Conservation (phyloP, 1,140 invertebrate species). For the Drosophila teissieri region DNA sequence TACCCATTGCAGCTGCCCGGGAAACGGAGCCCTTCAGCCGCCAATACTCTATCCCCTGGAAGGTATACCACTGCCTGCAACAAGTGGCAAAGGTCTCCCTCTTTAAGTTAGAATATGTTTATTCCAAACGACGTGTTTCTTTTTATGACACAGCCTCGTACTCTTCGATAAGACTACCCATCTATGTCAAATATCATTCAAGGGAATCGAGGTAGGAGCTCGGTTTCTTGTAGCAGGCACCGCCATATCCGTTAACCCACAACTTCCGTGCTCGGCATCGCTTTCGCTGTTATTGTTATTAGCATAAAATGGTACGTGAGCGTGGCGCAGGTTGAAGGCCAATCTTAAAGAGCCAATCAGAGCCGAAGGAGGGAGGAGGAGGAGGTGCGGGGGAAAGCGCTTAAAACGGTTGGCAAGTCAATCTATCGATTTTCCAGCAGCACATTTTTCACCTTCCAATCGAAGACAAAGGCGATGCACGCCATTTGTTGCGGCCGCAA, state of each 20-base stretch:
- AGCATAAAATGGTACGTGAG: slow-evolving; percentile 72
- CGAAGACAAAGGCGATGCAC: slow-evolving; percentile 64
- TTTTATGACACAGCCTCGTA: too few relatives aligned
- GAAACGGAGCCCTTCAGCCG: slow-evolving; percentile 5
- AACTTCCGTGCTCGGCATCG: not conserved
- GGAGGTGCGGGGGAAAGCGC: not conserved
- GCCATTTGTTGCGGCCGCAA: slow-evolving; percentile 51
- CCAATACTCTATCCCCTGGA: not conserved
- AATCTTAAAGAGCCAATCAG: slow-evolving; percentile 50
- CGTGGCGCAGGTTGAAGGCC: slow-evolving; percentile 14
- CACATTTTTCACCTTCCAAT: slow-evolving; percentile 58
- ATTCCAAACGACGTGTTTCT: too few relatives aligned
- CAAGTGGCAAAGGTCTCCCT: too few relatives aligned
- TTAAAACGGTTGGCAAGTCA: slow-evolving; percentile 15
- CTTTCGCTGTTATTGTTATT: slow-evolving; percentile 56
- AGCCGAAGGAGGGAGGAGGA: not conserved
- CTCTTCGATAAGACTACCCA: too few relatives aligned
- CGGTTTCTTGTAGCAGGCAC: not conserved
- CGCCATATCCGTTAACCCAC: not conserved
- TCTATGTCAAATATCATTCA: not conserved
- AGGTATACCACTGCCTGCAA: not conserved
- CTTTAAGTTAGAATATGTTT: too few relatives aligned
- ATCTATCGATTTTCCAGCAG: slow-evolving; percentile 66
- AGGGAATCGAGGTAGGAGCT: not conserved
- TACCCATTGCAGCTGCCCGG: slow-evolving; percentile 34